Conservation (phyloP, 2,113 vertebrate genomes). For the Nipponia nippon region DNA sequence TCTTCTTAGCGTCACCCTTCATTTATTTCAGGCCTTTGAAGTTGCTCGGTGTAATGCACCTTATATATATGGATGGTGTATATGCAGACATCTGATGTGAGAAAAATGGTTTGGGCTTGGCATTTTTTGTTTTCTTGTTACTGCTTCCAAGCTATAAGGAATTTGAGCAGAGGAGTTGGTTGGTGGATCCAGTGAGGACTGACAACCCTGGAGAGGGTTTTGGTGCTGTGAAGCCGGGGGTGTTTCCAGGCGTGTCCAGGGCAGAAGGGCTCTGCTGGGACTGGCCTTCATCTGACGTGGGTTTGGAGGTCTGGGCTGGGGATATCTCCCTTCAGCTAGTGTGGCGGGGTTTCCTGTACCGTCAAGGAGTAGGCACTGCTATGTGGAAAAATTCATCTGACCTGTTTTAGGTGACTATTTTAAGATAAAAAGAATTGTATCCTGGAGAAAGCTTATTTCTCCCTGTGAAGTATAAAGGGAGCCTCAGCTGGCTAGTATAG, state of each 20-base stretch:
- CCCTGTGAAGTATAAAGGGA: neutral
- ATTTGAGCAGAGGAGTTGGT: neutral
- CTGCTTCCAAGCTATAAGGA: neutral
- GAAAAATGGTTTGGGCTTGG: neutral
- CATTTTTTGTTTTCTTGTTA: neutral
- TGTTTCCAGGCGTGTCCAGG: neutral
- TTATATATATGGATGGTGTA: neutral
- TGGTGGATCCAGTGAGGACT: neutral
- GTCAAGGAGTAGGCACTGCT: neutral
- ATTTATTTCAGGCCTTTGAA: neutral
- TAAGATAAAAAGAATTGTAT: neutral
- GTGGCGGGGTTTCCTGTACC: neutral
- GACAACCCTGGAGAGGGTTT: neutral
- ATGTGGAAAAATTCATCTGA: neutral
- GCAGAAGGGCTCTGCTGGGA: neutral
- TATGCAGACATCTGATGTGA: neutral
- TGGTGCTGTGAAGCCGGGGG: accelerated
- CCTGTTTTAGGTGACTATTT: conserved; percentile 15
- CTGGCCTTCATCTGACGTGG: neutral
- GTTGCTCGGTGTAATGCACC: neutral
- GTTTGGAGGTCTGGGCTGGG: neutral
- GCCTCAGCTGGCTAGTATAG: neutral
- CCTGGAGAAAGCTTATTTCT: neutral
- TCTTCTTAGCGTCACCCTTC: neutral
- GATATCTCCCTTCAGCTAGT: neutral